Conservation (phyloP, 2,113 vertebrate species). For the Amblyopsis rosae region DNA sequence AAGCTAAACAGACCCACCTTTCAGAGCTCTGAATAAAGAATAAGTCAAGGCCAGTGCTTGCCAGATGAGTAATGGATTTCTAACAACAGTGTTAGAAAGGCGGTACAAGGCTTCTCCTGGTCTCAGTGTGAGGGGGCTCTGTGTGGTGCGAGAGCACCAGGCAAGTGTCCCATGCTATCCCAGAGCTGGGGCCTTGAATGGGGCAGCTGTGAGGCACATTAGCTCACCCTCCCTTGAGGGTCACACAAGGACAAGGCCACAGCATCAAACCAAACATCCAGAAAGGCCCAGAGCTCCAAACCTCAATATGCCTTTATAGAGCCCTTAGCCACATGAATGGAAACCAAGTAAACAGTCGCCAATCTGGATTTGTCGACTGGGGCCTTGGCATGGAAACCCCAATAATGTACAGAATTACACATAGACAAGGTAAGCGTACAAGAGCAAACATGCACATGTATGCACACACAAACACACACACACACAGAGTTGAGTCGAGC, state of each 20-base stretch:
- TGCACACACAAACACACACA: background rate
- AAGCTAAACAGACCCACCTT: conserved; percentile 52
- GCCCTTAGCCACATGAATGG: conserved; percentile 55
- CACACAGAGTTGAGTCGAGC: background rate
- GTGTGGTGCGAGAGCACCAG: conserved; percentile 44
- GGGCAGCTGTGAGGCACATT: conserved; percentile 27
- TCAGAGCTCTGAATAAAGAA: conserved; percentile 32
- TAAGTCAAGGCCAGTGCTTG: conserved; percentile 19
- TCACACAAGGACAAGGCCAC: conserved; percentile 60
- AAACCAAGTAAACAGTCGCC: conserved; percentile 35
- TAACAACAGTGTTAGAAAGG: conserved; percentile 34
- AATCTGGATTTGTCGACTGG: conserved; percentile 43
- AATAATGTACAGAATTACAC: background rate
- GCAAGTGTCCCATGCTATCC: conserved; percentile 26
- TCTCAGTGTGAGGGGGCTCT: conserved; percentile 45
- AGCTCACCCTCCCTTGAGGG: conserved; percentile 50
- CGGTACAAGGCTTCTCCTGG: conserved; percentile 17
- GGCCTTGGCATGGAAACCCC: conserved; percentile 25
- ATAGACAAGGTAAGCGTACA: conserved; percentile 6
- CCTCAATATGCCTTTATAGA: conserved; percentile 57
- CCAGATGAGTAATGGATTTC: conserved; percentile 29
- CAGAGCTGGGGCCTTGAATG: conserved; percentile 22
- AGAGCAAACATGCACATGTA: background rate
- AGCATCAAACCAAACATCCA: conserved; percentile 49
- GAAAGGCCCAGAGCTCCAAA: conserved; percentile 37